Conservation (phyloP, 2,888 invertebrate genomes). For the Cyrtodaria siliqua region DNA sequence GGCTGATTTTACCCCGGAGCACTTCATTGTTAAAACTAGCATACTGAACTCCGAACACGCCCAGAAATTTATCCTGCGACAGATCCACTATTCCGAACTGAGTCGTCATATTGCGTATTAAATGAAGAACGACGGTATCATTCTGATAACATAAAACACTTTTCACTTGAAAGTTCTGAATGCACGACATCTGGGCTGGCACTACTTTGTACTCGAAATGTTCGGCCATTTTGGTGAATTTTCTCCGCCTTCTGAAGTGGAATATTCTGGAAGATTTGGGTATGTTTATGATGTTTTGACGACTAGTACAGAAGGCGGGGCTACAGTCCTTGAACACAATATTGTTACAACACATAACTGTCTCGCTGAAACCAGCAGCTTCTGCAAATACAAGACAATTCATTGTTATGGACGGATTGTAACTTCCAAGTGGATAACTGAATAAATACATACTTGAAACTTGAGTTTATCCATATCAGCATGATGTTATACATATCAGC, state of each 20-base stretch:
- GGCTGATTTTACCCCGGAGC: conserved; percentile 83
- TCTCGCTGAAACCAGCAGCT: conserved; percentile 84
- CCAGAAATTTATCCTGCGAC: conserved; percentile 84
- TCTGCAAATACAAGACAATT: conserved; percentile 79
- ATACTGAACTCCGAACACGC: conserved; percentile 84
- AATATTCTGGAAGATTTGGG: conserved; percentile 83
- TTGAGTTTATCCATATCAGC: too few species aligned
- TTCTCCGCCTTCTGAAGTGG: conserved; percentile 83
- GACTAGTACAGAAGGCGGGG: conserved; percentile 84
- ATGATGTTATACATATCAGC: too few species aligned
- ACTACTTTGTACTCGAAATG: conserved; percentile 86
- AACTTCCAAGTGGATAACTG: too few species aligned
- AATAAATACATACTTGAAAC: too few species aligned
- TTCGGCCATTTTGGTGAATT: conserved; percentile 86
- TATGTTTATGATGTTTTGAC: conserved; percentile 85
- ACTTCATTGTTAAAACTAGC: conserved; percentile 84
- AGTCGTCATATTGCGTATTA: conserved; percentile 83
- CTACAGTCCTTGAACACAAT: conserved; percentile 85
- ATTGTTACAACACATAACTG: conserved; percentile 82
- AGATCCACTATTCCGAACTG: conserved; percentile 85
- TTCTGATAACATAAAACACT: conserved; percentile 84
- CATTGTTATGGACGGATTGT: too few species aligned
- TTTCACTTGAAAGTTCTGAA: conserved; percentile 85
- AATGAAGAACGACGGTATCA: conserved; percentile 83
- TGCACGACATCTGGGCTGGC: conserved; percentile 85